These are phyloP conservation scores for Petrocephalus microphthalmus DNA, from an alignment of 2,113 vertebrate species.

Conservation along the genomic window DNA sequence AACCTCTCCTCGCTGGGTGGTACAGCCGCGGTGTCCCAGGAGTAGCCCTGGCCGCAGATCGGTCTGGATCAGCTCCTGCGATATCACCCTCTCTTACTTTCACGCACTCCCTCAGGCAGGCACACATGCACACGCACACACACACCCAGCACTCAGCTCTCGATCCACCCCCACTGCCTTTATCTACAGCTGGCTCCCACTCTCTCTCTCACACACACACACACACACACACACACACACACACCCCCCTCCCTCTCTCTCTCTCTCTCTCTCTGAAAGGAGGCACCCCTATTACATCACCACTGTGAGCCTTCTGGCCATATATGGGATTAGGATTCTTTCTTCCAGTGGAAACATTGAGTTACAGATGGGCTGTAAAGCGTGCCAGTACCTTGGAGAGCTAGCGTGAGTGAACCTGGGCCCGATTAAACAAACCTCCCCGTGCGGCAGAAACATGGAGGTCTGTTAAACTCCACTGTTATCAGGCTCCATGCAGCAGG, in stretches of 20 bases:
- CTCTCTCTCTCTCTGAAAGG: constrained; percentile 35
- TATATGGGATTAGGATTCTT: constrained; percentile 42
- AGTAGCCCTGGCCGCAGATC: neutral
- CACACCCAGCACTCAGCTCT: neutral
- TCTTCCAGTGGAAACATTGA: constrained; percentile 20
- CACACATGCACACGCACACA: neutral
- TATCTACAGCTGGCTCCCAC: neutral
- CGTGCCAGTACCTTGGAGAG: neutral
- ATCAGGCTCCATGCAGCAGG: neutral
- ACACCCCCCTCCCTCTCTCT: constrained; percentile 17
- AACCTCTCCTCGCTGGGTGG: constrained; percentile 12
- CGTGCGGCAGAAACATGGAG: neutral
- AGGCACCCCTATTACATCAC: constrained; percentile 52
- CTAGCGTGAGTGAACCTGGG: neutral
- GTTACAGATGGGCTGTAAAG: neutral
- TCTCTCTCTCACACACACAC: neutral
- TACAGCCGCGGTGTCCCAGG: neutral
- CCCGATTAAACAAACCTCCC: neutral
- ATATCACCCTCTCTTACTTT: constrained; percentile 1
- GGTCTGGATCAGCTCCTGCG: neutral
- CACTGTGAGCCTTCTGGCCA: constrained; percentile 44
- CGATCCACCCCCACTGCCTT: neutral
- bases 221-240: too few species aligned
- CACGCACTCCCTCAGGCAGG: neutral
- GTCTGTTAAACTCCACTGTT: neutral